phyloP scores from a whole-genome alignment of 2,888 invertebrate species.

The Philaethria dido region DNA sequence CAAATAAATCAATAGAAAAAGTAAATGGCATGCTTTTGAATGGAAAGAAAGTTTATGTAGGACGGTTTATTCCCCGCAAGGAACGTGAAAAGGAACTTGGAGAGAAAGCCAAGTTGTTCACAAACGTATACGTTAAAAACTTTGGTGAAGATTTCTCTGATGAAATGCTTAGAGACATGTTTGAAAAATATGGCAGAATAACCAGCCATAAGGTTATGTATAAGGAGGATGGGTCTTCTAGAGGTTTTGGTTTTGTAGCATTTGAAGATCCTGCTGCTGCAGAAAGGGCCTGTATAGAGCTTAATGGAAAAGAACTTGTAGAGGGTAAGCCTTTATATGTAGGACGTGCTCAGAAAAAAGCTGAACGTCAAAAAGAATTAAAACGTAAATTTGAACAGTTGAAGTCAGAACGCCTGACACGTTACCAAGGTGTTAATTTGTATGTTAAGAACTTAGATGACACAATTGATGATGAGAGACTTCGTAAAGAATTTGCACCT shows the following conservation, averaged over 20 bases:
- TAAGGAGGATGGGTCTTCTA: conserved; percentile 96
- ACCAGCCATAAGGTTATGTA: conserved; percentile 97
- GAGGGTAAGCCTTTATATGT: conserved; percentile 96
- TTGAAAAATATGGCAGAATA: conserved; percentile 96
- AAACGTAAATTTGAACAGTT: conserved; percentile 98
- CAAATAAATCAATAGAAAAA: conserved; percentile 98
- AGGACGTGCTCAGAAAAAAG: conserved; percentile 99
- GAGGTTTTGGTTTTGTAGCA: conserved; percentile 99
- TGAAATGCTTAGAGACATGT: conserved; percentile 94
- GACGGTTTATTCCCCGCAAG: conserved; percentile 98
- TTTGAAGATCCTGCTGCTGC: conserved; percentile 98
- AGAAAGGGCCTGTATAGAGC: conserved; percentile 94
- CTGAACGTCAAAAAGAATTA: conserved; percentile 98
- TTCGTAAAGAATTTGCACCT: conserved; percentile 96
- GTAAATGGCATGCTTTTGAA: conserved; percentile 99
- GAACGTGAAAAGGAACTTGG: conserved; percentile 99
- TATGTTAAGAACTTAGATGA: conserved; percentile 99
- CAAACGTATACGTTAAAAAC: conserved; percentile 99
- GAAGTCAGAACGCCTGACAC: conserved; percentile 95
- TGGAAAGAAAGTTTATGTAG: conserved; percentile 99
- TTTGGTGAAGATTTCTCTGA: conserved; percentile 98
- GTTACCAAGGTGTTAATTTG: conserved; percentile 97
- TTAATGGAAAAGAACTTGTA: conserved; percentile 94
- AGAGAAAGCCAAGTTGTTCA: conserved; percentile 97
- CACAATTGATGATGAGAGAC: conserved; percentile 97